Conservation (phyloP, 2,113 vertebrate genomes). For the Brienomyrus brachyistius region DNA sequence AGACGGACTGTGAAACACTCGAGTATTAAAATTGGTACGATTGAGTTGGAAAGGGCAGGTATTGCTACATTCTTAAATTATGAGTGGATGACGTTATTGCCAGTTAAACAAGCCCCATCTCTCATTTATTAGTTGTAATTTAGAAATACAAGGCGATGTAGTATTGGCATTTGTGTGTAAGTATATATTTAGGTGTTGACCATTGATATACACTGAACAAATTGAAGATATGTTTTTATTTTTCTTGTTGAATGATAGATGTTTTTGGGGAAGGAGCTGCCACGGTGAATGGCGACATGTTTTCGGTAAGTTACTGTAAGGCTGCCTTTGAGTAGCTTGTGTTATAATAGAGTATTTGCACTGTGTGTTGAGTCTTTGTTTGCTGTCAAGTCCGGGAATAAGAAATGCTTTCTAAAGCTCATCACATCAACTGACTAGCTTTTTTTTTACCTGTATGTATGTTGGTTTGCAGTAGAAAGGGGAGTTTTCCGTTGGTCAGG, state of each 20-base stretch:
- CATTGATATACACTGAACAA: neutral
- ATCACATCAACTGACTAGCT: neutral
- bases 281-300: conserved; percentile 81
- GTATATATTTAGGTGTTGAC: neutral
- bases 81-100: neutral
- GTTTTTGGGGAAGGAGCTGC: conserved; percentile 69
- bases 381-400: neutral
- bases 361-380: neutral
- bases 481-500: neutral
- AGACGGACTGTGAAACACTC: neutral
- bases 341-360: neutral
- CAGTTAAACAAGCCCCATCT: neutral
- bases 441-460: neutral
- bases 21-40: neutral
- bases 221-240: neutral
- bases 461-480: neutral
- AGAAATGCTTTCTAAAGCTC: neutral
- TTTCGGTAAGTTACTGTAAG: conserved; percentile 67
- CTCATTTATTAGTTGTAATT: neutral
- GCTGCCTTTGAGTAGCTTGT: neutral
- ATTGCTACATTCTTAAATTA: neutral
- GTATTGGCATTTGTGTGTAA: neutral
- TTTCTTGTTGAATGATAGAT: conserved; percentile 45
- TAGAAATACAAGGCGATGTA: neutral
- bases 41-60: neutral